Percentiles rank a stretch among this genome's conserved stretches.
phyloP scores from a whole-genome alignment of 2,888 invertebrate species.

The Lepidonotus clava region DNA sequence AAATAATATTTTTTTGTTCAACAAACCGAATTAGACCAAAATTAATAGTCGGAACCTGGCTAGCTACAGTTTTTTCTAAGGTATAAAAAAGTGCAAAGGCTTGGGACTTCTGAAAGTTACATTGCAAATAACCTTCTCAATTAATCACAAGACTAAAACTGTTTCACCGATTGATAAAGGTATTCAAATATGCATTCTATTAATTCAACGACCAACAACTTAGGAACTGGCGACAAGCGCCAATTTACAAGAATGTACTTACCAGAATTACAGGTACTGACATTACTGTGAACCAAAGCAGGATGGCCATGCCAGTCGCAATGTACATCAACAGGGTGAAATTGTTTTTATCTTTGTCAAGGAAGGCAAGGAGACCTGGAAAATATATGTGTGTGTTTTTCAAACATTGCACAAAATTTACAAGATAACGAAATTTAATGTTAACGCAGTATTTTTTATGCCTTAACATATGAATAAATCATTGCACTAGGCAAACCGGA shows the following conservation, averaged over 20 bases:
- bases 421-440: no score
- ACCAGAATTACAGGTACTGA: conserved; percentile 78
- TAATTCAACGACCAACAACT: no score
- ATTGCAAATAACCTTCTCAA: neutral
- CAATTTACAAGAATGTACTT: no score
- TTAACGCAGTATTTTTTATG: no score
- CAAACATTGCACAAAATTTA: no score
- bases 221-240: no score
- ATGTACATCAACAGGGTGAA: conserved; percentile 75
- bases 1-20: neutral
- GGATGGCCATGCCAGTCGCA: conserved; percentile 70
- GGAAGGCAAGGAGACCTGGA: conserved; percentile 61
- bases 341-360: conserved; percentile 69
- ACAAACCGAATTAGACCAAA: neutral
- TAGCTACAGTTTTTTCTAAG: neutral
- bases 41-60: neutral
- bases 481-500: no score
- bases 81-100: neutral
- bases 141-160: no score
- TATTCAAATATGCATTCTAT: no score
- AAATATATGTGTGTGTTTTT: no score
- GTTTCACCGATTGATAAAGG: no score
- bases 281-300: conserved; percentile 75
- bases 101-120: neutral
- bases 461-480: no score